Conservation (phyloP, 2,797 vertebrate genomes). For the Myripristis murdjan region DNA sequence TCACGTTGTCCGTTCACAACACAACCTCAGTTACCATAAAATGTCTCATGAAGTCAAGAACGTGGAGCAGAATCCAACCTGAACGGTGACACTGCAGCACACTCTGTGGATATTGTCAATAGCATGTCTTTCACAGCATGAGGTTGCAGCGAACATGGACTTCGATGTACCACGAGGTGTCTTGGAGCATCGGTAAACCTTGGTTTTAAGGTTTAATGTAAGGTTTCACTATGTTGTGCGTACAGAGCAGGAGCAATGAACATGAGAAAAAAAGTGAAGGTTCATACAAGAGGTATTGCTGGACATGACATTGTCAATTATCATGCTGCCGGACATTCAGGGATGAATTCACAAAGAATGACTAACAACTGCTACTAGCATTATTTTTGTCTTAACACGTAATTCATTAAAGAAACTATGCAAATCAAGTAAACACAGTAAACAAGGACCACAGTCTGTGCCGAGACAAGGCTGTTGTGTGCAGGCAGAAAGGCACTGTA, state of each 20-base stretch:
- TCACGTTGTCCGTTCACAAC: neutral
- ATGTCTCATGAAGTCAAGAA: neutral
- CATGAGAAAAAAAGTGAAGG: constrained; percentile 1
- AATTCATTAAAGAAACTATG: no score
- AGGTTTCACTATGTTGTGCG: constrained; percentile 4
- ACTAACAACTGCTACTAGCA: no score
- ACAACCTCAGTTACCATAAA: neutral
- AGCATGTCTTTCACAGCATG: constrained; percentile 29
- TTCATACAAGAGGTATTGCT: constrained; percentile 19
- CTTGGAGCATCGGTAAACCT: constrained; percentile 22
- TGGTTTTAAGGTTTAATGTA: constrained; percentile 26
- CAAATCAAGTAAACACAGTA: no score
- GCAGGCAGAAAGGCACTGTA: no score
- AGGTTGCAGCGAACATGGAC: constrained; percentile 16
- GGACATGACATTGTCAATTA: constrained; percentile 7
- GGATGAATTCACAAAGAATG: no score
- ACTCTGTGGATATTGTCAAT: constrained; percentile 26
- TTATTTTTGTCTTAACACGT: no score
- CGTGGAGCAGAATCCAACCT: constrained; percentile 19
- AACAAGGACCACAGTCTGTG: no score
- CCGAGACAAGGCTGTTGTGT: no score
- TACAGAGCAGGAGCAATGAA: neutral
- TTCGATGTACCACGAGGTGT: constrained; percentile 10
- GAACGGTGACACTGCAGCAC: neutral
- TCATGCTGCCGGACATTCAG: constrained; percentile 3